Percentiles rank a stretch among this genome's conserved stretches.
These are phyloP conservation scores for human DNA, from an alignment of 2,113 vertebrate species.

Conservation along the genomic window DNA sequence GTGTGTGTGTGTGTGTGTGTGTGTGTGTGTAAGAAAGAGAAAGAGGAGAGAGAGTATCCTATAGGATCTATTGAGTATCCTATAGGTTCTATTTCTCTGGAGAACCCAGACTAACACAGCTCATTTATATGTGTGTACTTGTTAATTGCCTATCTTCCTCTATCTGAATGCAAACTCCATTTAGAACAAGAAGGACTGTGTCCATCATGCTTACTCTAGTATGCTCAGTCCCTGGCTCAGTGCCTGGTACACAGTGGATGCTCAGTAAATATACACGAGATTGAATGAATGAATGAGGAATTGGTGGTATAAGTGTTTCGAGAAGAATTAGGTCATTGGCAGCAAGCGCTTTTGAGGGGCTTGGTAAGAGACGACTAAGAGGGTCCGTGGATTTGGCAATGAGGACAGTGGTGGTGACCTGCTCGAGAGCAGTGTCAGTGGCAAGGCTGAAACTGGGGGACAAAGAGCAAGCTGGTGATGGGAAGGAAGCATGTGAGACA, in stretches of 20 bases:
- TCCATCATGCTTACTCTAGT: neutral
- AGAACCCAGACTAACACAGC: neutral
- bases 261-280: neutral
- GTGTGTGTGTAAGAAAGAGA: neutral
- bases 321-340: neutral
- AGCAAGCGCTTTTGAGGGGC: neutral
- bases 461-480: neutral
- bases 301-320: neutral
- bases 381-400: neutral
- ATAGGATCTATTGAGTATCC: neutral
- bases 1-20: neutral
- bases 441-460: neutral
- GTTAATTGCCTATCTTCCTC: neutral
- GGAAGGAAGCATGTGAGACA: neutral
- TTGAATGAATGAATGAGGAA: neutral
- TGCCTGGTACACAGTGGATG: neutral
- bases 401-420: neutral
- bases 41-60: too few species aligned
- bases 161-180: neutral
- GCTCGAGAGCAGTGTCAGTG: fast-evolving
- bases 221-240: neutral
- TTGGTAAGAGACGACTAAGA: neutral
- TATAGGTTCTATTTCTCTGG: neutral
- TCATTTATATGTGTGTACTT: neutral
- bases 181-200: neutral